Percentiles rank a stretch among this genome's conserved stretches.
Conservation (phyloP, 2,797 vertebrate species). For the Tapera naevia region DNA sequence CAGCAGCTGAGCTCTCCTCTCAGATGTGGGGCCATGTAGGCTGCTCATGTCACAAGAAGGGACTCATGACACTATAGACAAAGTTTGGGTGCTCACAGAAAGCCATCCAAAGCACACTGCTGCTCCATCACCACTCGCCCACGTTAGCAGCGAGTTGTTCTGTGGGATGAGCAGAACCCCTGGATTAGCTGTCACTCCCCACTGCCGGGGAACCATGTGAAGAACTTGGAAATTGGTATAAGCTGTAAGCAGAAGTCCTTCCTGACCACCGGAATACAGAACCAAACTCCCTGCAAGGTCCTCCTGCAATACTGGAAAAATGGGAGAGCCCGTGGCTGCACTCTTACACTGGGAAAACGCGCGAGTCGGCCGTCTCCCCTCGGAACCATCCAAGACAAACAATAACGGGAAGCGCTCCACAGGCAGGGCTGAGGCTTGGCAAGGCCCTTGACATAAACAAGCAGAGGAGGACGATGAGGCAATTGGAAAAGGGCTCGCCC, state of each 20-base stretch:
- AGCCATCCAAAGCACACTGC: too few species aligned
- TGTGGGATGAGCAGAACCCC: background rate
- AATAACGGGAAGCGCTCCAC: background rate
- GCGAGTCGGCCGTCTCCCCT: background rate
- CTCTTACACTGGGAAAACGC: background rate
- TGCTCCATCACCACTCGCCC: background rate
- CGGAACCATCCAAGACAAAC: background rate
- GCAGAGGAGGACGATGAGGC: background rate
- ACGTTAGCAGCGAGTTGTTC: fast-evolving
- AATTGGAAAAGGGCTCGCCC: background rate
- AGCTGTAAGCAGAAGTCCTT: background rate
- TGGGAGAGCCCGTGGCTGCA: background rate
- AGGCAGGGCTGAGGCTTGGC: background rate
- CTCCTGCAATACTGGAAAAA: background rate
- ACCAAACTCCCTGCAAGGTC: background rate
- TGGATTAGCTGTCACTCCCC: background rate
- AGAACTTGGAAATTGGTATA: background rate
- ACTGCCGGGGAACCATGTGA: fast-evolving
- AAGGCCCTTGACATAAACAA: background rate
- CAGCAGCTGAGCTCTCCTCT: background rate
- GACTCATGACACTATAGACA: fast-evolving
- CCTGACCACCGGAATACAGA: background rate
- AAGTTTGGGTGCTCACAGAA: fast-evolving
- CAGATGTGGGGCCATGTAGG: fast-evolving
- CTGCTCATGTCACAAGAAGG: fast-evolving